Evolutionary conservation across 2,888 invertebrate genomes (phyloP).

Genomic region (Podotricha telesiphe): DNA sequence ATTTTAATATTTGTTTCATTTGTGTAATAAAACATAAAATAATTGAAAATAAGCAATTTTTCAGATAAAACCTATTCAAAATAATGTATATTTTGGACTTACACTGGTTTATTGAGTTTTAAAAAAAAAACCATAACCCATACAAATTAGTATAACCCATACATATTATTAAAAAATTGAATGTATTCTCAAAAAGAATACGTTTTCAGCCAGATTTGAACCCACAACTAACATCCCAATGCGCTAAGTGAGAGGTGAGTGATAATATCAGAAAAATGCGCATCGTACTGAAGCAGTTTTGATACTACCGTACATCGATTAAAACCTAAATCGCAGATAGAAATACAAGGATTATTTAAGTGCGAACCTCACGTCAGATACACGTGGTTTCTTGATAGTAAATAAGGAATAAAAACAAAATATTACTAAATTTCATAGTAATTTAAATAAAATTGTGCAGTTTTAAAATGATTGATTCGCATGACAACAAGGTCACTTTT

Average conservation of each 20-base stretch:
- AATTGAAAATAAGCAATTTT: too few relatives aligned
- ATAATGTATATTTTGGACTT: too few relatives aligned
- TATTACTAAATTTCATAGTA: neutral
- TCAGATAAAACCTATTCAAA: too few relatives aligned
- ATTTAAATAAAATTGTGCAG: neutral
- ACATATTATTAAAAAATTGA: too few relatives aligned
- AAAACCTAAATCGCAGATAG: neutral
- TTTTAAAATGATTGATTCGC: conserved; percentile 26
- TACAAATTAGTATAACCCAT: too few relatives aligned
- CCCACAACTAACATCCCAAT: too few relatives aligned
- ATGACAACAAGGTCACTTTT: conserved; percentile 44
- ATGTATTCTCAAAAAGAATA: too few relatives aligned
- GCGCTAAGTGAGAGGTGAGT: too few relatives aligned
- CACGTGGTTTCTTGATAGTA: neutral
- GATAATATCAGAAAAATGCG: too few relatives aligned
- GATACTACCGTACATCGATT: conserved; percentile 11
- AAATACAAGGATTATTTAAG: conserved; percentile 10
- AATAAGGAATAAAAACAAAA: neutral
- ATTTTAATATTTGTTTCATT: neutral
- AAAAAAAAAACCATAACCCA: too few relatives aligned
- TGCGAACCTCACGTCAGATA: neutral
- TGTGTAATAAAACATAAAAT: neutral
- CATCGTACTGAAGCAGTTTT: neutral
- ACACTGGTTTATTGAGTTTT: too few relatives aligned
- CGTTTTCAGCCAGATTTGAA: too few relatives aligned